phyloP scores from a whole-genome alignment of 2,797 vertebrate species.

The Pogoniulus pusillus region DNA sequence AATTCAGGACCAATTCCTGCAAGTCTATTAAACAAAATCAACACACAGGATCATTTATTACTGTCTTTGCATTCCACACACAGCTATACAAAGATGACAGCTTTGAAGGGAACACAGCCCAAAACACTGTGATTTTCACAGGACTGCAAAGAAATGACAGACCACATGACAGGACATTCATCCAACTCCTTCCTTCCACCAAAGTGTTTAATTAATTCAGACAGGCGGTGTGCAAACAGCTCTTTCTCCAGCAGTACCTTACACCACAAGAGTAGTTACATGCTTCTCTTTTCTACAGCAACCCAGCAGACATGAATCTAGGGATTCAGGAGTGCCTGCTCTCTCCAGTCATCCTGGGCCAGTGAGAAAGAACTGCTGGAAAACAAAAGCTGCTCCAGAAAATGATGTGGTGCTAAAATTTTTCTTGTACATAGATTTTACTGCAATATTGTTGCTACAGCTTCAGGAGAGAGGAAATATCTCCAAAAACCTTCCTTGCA shows the following conservation, averaged over 20 bases:
- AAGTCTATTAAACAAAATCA: conserved; percentile 37
- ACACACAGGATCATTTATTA: neutral
- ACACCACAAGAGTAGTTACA: neutral
- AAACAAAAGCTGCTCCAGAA: neutral
- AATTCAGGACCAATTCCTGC: neutral
- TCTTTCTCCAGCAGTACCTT: neutral
- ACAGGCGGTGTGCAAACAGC: neutral
- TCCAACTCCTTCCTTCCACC: neutral
- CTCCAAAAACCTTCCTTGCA: neutral
- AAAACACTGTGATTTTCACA: neutral
- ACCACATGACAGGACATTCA: neutral
- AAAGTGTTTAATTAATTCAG: neutral
- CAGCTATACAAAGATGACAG: neutral
- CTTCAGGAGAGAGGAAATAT: neutral
- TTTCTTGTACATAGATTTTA: neutral
- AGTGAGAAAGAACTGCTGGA: neutral
- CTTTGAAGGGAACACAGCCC: neutral
- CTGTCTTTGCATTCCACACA: neutral
- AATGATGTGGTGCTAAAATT: fast-evolving
- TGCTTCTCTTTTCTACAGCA: neutral
- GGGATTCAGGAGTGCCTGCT: fast-evolving
- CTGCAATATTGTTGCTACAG: neutral
- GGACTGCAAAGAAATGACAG: neutral
- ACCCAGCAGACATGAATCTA: neutral
- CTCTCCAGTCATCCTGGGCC: neutral